Percentiles rank a stretch among this genome's conserved stretches.
These are phyloP conservation scores for Liparis tanakae DNA, from an alignment of 2,797 vertebrate genomes.

Conservation along the genomic window DNA sequence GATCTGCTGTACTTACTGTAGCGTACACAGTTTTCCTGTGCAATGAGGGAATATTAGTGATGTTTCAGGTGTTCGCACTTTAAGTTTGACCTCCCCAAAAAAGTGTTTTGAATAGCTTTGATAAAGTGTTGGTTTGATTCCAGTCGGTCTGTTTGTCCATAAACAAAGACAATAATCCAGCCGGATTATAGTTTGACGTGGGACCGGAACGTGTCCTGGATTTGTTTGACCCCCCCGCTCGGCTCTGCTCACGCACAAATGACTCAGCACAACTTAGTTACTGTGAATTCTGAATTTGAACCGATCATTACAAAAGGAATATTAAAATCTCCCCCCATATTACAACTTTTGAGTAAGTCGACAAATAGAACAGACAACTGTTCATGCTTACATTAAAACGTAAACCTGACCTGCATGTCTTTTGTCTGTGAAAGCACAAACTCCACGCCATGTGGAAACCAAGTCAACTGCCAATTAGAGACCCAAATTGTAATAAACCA, in stretches of 20 bases:
- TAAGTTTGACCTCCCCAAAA: not conserved
- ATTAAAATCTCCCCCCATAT: not conserved
- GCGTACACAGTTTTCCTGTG: not conserved
- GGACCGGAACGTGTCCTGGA: not conserved
- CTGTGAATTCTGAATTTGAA: not conserved
- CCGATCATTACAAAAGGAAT: not conserved
- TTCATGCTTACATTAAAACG: not conserved
- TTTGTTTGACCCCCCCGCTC: not conserved
- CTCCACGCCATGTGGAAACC: not conserved
- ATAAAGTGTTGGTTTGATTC: not conserved
- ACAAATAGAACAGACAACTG: not conserved
- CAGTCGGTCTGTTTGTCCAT: not conserved
- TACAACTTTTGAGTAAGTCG: not conserved
- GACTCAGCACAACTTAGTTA: not conserved
- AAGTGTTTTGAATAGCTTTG: not conserved
- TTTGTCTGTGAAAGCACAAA: constrained; percentile 3
- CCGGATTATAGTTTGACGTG: not conserved
- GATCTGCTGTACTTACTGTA: not conserved
- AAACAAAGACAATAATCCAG: not conserved
- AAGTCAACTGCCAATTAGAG: not conserved
- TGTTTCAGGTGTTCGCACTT: not conserved
- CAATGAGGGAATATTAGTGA: not conserved
- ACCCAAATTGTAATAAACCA: not conserved
- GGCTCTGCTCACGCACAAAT: not conserved
- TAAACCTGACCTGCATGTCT: not conserved